Percentiles rank a stretch among this genome's conserved stretches.
phyloP scores from a whole-genome alignment of 2,113 vertebrate genomes.

The Pseudolaguvia tuberculata region DNA sequence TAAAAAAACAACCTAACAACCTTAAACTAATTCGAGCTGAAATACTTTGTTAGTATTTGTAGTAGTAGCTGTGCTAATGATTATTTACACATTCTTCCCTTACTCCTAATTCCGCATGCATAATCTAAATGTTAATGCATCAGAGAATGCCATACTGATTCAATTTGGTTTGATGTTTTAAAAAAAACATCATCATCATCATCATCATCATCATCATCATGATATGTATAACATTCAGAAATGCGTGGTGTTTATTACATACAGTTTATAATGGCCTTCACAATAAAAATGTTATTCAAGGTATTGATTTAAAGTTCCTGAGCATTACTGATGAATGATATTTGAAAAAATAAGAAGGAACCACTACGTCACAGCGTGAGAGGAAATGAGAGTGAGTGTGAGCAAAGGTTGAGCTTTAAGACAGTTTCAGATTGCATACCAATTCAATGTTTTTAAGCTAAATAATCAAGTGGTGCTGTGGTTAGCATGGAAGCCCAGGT shows the following conservation, averaged over 20 bases:
- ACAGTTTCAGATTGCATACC: slow-evolving; percentile 15
- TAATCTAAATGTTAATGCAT: slow-evolving; percentile 28
- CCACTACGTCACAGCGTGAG: neutral
- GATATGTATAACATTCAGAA: slow-evolving; percentile 4
- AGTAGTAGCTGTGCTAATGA: too few relatives aligned
- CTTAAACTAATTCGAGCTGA: neutral
- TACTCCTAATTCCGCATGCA: slow-evolving; percentile 18
- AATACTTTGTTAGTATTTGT: slow-evolving; percentile 11
- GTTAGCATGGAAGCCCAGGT: too few relatives aligned
- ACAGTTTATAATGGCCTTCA: neutral
- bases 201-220: neutral
- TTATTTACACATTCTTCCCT: slow-evolving; percentile 17
- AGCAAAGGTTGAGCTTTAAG: neutral
- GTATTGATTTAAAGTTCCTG: neutral
- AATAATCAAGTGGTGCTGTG: slow-evolving; percentile 19
- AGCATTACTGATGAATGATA: slow-evolving; percentile 8
- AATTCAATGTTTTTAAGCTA: slow-evolving; percentile 23
- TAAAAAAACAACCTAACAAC: neutral
- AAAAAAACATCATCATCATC: neutral
- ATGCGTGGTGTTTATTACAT: slow-evolving; percentile 1
- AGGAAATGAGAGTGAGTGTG: slow-evolving; percentile 10
- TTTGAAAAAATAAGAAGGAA: neutral
- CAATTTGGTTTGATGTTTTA: slow-evolving; percentile 2
- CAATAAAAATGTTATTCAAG: slow-evolving; percentile 2
- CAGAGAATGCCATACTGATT: neutral